These are phyloP conservation scores for Brevipalpus yothersi DNA, from an alignment of 1,140 invertebrate genomes.

Conservation along the genomic window DNA sequence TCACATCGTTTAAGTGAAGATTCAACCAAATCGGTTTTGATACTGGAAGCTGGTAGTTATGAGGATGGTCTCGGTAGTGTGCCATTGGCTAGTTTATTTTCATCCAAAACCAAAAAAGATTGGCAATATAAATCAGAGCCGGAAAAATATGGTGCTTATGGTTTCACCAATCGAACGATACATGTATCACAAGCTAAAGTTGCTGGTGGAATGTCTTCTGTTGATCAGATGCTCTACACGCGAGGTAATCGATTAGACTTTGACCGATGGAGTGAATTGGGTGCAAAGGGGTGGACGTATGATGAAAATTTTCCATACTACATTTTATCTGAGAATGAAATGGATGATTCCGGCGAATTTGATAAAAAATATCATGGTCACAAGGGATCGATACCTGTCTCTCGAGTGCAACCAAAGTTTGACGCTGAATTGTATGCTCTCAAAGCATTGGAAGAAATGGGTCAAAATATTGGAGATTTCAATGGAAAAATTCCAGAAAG, in stretches of 20 bases:
- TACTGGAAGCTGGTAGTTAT: conserved; percentile 33
- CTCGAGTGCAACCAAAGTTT: neutral
- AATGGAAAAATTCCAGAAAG: conserved; percentile 8
- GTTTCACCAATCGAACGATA: neutral
- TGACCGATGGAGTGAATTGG: conserved; percentile 64
- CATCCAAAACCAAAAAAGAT: neutral
- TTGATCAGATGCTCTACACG: conserved; percentile 92
- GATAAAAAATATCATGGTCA: conserved; percentile 9
- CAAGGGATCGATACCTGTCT: conserved; percentile 23
- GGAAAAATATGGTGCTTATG: neutral
- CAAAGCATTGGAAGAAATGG: conserved; percentile 38
- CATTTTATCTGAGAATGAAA: conserved; percentile 34
- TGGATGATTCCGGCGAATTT: conserved; percentile 6
- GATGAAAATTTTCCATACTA: conserved; percentile 66
- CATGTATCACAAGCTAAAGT: conserved; percentile 52
- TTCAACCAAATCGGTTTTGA: conserved; percentile 23
- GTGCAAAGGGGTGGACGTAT: conserved; percentile 77
- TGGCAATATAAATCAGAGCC: neutral
- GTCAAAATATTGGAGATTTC: conserved; percentile 29
- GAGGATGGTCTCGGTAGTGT: neutral
- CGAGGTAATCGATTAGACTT: conserved; percentile 78
- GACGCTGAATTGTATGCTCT: conserved; percentile 26
- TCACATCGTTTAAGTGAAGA: conserved; percentile 10
- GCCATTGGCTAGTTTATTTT: neutral
- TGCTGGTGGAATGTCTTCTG: conserved; percentile 47